Evolutionary conservation across 2,888 invertebrate species (phyloP).

Genomic region (Diarsia brunnea): DNA sequence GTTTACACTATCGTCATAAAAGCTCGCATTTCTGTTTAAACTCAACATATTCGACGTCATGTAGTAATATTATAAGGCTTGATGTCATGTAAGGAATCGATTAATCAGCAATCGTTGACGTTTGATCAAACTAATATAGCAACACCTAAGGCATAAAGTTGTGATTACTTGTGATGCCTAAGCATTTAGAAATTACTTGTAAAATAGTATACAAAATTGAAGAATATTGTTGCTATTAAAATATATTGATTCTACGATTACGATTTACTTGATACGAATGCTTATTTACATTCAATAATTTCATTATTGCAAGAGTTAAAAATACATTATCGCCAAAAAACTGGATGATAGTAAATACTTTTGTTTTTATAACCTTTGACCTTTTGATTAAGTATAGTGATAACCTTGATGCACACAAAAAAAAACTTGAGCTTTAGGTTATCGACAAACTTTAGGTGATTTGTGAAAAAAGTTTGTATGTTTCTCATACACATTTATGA

Average conservation of each 20-base stretch:
- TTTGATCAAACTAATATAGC: neutral
- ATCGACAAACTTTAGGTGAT: neutral
- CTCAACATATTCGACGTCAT: neutral
- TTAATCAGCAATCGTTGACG: neutral
- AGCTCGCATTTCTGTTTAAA: neutral
- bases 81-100: neutral
- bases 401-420: slow-evolving; percentile 24
- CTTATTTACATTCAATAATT: neutral
- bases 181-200: neutral
- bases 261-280: neutral
- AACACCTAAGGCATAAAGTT: slow-evolving; percentile 3
- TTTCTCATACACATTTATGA: neutral
- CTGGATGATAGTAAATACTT: slow-evolving; percentile 9
- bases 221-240: neutral
- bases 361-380: slow-evolving; percentile 41
- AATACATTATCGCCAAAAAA: neutral
- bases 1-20: neutral
- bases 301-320: slow-evolving; percentile 38
- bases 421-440: neutral
- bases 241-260: neutral
- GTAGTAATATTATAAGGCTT: neutral
- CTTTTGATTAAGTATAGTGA: slow-evolving; percentile 29
- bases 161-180: too few relatives aligned
- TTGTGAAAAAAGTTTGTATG: neutral
- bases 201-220: neutral